Conservation (phyloP, 2,797 vertebrate species). For the Crocidura indochinensis region DNA sequence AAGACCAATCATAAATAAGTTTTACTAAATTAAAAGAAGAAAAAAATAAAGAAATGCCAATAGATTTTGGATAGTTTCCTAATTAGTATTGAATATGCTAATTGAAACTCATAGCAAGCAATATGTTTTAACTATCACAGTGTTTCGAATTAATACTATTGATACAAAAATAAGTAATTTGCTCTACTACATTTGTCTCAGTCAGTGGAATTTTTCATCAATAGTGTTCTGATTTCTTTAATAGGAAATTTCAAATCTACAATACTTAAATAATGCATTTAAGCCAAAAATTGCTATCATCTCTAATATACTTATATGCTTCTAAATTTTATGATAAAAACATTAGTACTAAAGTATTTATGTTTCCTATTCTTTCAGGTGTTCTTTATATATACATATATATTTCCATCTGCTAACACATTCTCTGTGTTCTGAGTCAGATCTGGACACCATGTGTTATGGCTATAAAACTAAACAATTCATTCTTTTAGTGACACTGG, state of each 20-base stretch:
- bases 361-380: not conserved
- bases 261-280: not conserved
- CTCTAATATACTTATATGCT: not conserved
- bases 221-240: slow-evolving; percentile 8
- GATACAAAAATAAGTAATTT: not conserved
- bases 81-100: too few species aligned
- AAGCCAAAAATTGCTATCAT: not conserved
- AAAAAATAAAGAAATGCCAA: too few species aligned
- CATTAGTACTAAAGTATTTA: not conserved
- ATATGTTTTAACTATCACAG: not conserved
- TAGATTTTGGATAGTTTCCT: too few species aligned
- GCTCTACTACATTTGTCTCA: not conserved
- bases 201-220: not conserved
- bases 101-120: not conserved
- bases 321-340: slow-evolving; percentile 31
- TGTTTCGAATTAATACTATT: not conserved
- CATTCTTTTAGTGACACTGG: slow-evolving; percentile 28
- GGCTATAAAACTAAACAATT: slow-evolving; percentile 12
- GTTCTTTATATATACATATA: not conserved
- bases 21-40: too few species aligned
- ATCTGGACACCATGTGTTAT: slow-evolving; percentile 63
- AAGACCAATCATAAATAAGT: too few species aligned
- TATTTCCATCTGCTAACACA: not conserved
- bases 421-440: not conserved
- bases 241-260: slow-evolving; percentile 19